These are phyloP conservation scores for Willowsia nigromaculata DNA, from an alignment of 2,888 invertebrate species.

Conservation along the genomic window DNA sequence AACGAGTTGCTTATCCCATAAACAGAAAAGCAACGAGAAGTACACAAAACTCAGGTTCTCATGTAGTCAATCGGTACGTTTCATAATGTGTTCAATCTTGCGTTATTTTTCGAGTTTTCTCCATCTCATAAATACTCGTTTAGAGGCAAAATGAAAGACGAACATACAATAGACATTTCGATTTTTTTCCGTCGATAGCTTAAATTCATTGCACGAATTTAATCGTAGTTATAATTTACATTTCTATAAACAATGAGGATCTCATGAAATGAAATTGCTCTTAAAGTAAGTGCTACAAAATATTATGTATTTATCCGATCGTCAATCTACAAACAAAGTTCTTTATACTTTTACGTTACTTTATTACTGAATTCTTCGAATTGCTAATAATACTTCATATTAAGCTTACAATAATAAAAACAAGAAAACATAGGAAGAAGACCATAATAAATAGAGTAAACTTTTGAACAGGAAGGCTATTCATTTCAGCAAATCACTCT, in stretches of 20 bases:
- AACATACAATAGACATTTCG: not conserved
- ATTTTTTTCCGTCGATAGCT: not conserved
- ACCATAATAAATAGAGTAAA: not conserved
- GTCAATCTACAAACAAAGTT: too few species aligned
- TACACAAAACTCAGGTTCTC: not conserved
- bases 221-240: not conserved
- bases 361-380: not conserved
- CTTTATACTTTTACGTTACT: not conserved
- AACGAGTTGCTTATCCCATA: not conserved
- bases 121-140: conserved; percentile 7
- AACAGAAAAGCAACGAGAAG: not conserved
- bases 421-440: not conserved
- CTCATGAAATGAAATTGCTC: not conserved
- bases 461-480: not conserved
- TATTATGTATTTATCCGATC: too few species aligned
- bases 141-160: too few species aligned
- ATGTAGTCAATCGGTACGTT: not conserved
- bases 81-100: conserved; percentile 42
- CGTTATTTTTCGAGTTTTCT: conserved; percentile 27
- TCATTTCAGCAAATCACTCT: not conserved
- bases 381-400: too few species aligned
- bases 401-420: not conserved
- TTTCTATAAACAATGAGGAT: not conserved
- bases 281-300: too few species aligned
- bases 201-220: not conserved